Percentiles rank a stretch among this genome's conserved stretches.
These are phyloP conservation scores for Morinoia aosen DNA, from an alignment of 2,888 invertebrate species.

Conservation along the genomic window DNA sequence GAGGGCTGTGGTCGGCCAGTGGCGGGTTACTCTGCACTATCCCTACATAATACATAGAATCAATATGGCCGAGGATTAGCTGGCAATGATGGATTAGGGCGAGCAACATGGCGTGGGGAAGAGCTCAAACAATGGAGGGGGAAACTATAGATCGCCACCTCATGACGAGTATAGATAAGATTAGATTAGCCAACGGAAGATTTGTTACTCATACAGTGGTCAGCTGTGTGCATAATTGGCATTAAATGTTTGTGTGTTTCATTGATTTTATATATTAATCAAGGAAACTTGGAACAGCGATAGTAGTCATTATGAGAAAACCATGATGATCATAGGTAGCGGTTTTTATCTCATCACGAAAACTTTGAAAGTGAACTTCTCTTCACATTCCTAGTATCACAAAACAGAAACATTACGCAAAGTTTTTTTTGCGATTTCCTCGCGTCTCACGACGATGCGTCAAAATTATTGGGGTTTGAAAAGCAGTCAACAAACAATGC, in stretches of 20 bases:
- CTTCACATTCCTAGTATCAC: too few relatives aligned
- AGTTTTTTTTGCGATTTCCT: too few relatives aligned
- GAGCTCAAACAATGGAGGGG: background rate
- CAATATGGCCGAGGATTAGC: constrained; percentile 46
- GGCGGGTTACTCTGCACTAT: background rate
- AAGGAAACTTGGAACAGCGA: background rate
- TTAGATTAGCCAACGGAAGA: background rate
- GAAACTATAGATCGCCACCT: constrained; percentile 3
- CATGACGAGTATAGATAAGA: background rate
- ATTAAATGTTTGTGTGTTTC: background rate
- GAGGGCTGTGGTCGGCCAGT: background rate
- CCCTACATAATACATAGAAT: constrained; percentile 50
- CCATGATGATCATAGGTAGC: too few relatives aligned
- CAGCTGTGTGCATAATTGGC: background rate
- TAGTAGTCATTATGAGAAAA: background rate
- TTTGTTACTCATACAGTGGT: background rate
- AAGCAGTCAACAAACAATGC: too few relatives aligned
- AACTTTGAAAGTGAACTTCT: too few relatives aligned
- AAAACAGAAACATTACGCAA: too few relatives aligned
- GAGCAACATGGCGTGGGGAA: background rate
- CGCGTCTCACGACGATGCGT: too few relatives aligned
- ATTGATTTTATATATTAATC: background rate
- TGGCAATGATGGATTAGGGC: constrained; percentile 44
- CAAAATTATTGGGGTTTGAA: too few relatives aligned
- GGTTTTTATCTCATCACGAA: too few relatives aligned